phyloP scores from a whole-genome alignment of 2,888 invertebrate genomes.

The Trichopria drosophilae region DNA sequence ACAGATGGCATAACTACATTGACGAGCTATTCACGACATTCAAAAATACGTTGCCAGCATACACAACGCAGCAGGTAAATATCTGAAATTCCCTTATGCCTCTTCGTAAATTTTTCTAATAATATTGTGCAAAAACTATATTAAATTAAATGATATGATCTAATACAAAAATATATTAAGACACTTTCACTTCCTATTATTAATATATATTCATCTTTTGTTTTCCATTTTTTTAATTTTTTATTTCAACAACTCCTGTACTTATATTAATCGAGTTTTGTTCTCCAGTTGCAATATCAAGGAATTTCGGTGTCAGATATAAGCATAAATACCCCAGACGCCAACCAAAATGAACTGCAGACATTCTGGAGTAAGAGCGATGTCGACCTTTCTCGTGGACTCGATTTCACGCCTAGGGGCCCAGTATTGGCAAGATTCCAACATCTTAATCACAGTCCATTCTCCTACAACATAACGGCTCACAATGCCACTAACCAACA shows the following conservation, averaged over 20 bases:
- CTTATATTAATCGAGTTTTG: too few species aligned
- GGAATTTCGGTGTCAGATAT: conserved; percentile 67
- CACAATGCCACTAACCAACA: conserved; percentile 62
- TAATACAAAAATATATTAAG: too few species aligned
- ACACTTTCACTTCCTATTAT: too few species aligned
- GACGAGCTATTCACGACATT: conserved; percentile 77
- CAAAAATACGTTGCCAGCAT: conserved; percentile 72
- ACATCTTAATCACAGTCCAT: conserved; percentile 77
- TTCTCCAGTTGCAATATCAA: conserved; percentile 65
- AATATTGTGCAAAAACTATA: too few species aligned
- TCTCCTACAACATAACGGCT: conserved; percentile 67
- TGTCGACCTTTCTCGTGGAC: conserved; percentile 75
- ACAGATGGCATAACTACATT: conserved; percentile 80
- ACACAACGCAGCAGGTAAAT: conserved; percentile 64
- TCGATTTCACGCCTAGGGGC: conserved; percentile 81
- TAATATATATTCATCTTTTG: too few species aligned
- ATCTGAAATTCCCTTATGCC: too few species aligned
- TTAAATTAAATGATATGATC: too few species aligned
- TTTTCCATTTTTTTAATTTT: too few species aligned
- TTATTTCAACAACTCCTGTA: too few species aligned
- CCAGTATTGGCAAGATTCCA: conserved; percentile 73
- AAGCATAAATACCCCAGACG: conserved; percentile 15
- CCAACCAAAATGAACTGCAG: conserved; percentile 54
- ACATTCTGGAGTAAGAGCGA: conserved; percentile 83
- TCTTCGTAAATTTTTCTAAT: too few species aligned